phyloP scores from a whole-genome alignment of 2,888 invertebrate species.

The Lampropteryx suffumata region DNA sequence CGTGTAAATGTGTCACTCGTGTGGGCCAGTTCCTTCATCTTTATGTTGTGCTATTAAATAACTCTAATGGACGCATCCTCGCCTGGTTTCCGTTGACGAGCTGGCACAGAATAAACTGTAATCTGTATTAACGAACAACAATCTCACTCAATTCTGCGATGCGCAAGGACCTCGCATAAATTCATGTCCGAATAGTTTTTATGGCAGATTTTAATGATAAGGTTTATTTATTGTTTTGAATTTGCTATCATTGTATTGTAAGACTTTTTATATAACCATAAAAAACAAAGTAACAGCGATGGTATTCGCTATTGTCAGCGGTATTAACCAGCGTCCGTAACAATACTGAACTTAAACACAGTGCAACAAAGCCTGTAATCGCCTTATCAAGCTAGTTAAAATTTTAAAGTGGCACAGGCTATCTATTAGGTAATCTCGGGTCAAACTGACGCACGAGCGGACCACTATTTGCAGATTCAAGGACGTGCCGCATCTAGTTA shows the following conservation, averaged over 20 bases:
- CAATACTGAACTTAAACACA: not conserved
- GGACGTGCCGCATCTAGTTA: slow-evolving; percentile 21
- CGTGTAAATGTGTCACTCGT: slow-evolving; percentile 32
- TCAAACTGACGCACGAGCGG: slow-evolving; percentile 8
- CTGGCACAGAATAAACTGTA: slow-evolving; percentile 24
- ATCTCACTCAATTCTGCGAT: not conserved
- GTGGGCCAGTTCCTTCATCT: slow-evolving; percentile 58
- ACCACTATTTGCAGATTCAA: slow-evolving; percentile 16
- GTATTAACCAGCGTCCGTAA: too few species aligned
- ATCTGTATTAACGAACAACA: not conserved
- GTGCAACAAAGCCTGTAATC: not conserved
- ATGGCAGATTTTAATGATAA: too few species aligned
- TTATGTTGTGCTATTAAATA: slow-evolving; percentile 68
- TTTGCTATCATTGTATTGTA: too few species aligned
- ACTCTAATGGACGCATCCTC: slow-evolving; percentile 63
- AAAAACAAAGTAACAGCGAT: too few species aligned
- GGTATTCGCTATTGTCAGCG: too few species aligned
- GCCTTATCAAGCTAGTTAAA: slow-evolving; percentile 11
- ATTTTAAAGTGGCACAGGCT: slow-evolving; percentile 34
- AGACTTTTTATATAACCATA: too few species aligned
- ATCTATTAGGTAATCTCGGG: slow-evolving; percentile 7
- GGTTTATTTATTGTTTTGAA: too few species aligned
- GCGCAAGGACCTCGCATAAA: too few species aligned
- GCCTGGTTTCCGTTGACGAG: slow-evolving; percentile 56
- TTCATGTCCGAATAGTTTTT: too few species aligned